Evolutionary conservation across 2,113 vertebrate genomes (phyloP), one percentile per base, ranked within the genome.

Genomic region (Dermatemys mawii): DNA sequence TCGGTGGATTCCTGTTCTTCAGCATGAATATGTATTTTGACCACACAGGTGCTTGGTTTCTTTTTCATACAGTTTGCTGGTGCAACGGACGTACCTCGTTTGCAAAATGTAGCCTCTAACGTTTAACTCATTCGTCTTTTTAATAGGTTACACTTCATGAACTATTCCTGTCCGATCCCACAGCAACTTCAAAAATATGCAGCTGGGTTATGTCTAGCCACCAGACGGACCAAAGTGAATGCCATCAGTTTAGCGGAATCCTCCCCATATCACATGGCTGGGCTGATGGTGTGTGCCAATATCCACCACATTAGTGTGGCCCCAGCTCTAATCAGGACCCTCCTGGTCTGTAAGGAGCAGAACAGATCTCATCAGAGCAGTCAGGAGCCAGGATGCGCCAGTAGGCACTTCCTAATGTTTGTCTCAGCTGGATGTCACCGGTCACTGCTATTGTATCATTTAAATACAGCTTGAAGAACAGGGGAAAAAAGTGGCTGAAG

Each of bases 261-360:
- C 50, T 96, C 88, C 63, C 63, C 51, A 5, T 95, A 93, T 94
- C 93, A 92, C 90, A 89, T 76, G 87, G 84, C 82, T 94, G 90
- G 91, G 83, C 93, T 93, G 84, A 91, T 60, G 84, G 26, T 93
- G 91, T 96, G 90, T 96, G 93, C 90, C 94, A 94, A 93, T 95
- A 54, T 93, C 57, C 94, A 90, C 87, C 90, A 97, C 97, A 96
- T 93, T 86, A 95, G 80, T 86, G 81, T 81, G 87, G 48, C 67
- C 63, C 89, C 83, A 90, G 27, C 87, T 78, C 86, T 93, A 93
- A 96, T 78, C 92, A 93, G 84, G 86, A 86, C 88, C 81, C 81
- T 96, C 83, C 29, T 80, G 91, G 85, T 87, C 96, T 97, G 95
- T 93, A 95, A 95, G 93, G 76, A 89, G 63, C 54, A 86, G 73